phyloP scores from a whole-genome alignment of 2,888 invertebrate species.

The Malthinus flaveolus region DNA sequence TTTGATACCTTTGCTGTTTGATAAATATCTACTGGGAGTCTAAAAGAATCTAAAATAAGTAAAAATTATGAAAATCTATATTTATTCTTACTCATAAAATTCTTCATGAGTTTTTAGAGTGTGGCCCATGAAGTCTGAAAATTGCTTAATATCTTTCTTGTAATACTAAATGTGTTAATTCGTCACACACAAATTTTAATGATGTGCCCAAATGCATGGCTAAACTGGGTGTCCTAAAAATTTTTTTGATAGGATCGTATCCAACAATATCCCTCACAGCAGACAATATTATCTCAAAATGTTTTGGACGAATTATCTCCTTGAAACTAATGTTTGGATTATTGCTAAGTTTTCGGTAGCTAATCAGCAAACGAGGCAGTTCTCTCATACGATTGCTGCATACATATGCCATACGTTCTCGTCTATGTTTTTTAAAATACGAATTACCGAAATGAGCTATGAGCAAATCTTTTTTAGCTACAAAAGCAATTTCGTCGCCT shows the following conservation, averaged over 20 bases:
- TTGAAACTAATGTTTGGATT: background rate
- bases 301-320: slow-evolving; percentile 1
- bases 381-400: too few species aligned
- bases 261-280: slow-evolving; percentile 21
- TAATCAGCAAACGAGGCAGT: too few species aligned
- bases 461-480: too few species aligned
- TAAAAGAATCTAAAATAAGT: slow-evolving; percentile 11
- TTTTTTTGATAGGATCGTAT: slow-evolving; percentile 28
- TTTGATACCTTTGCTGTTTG: slow-evolving; percentile 38
- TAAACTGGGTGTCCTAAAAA: slow-evolving; percentile 21
- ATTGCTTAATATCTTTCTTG: slow-evolving; percentile 9
- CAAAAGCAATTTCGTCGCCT: too few species aligned
- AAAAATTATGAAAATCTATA: background rate
- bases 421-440: too few species aligned
- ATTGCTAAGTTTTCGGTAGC: too few species aligned
- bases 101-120: background rate
- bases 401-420: too few species aligned
- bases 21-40: slow-evolving; percentile 35
- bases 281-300: slow-evolving; percentile 7
- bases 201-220: slow-evolving; percentile 26
- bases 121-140: background rate
- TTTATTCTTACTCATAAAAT: background rate
- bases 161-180: slow-evolving; percentile 15
- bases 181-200: slow-evolving; percentile 19
- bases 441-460: too few species aligned